Evolutionary conservation across 2,888 invertebrate species (phyloP).

Genomic region (Orthosia incerta): DNA sequence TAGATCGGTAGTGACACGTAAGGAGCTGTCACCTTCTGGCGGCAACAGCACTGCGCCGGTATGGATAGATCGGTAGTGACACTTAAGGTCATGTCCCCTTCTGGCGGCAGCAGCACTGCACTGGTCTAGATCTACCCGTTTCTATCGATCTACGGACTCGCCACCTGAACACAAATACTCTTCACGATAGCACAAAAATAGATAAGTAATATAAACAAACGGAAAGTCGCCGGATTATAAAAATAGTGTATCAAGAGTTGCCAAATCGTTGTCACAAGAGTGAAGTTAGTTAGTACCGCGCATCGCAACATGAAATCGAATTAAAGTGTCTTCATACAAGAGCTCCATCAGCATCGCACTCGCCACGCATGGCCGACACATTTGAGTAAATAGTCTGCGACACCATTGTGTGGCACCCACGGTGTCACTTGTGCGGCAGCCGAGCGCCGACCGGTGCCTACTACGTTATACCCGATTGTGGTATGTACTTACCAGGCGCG

Average conservation of each 20-base stretch:
- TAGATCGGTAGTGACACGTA: not conserved
- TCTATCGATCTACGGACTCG: not conserved
- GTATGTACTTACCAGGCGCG: not conserved
- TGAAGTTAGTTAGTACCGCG: constrained; percentile 14
- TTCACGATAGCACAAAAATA: constrained; percentile 49
- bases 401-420: not conserved
- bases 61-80: no score
- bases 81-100: not conserved
- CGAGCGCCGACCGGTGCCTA: not conserved
- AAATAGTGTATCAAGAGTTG: constrained; percentile 59
- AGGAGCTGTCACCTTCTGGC: not conserved
- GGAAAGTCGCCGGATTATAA: constrained; percentile 51
- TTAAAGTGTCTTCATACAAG: constrained; percentile 4
- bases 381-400: constrained; percentile 8
- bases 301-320: constrained; percentile 6
- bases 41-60: no score
- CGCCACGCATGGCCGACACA: not conserved
- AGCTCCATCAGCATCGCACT: no score
- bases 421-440: not conserved
- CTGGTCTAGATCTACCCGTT: no score
- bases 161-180: constrained; percentile 32
- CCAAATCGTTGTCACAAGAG: constrained; percentile 52
- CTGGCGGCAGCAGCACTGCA: not conserved
- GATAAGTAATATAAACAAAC: constrained; percentile 52
- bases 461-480: not conserved